A percentile compares a stretch with the other conserved stretches of the same genome.
Conservation (phyloP, 2,797 vertebrate species). For the Gastrophryne carolinensis region DNA sequence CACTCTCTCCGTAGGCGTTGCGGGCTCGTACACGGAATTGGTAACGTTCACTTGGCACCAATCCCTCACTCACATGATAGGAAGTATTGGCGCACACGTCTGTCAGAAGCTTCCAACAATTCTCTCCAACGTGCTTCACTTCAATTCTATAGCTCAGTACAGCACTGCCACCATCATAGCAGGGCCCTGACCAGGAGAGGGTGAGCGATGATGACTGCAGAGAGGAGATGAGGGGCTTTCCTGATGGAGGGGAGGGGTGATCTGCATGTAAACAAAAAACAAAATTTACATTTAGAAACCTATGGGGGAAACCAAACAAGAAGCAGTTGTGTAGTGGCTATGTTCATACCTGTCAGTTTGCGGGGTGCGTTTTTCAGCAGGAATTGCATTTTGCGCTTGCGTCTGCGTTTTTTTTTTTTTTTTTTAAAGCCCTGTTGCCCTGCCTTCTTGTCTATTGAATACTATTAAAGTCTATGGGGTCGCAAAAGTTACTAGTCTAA, state of each 20-base stretch:
- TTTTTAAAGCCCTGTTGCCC: too few species aligned
- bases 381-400: too few species aligned
- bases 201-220: slow-evolving; percentile 63
- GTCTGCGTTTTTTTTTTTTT: too few species aligned
- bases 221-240: slow-evolving; percentile 66
- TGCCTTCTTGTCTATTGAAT: too few species aligned
- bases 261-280: slow-evolving; percentile 59
- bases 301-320: too few species aligned
- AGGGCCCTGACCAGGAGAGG: slow-evolving; percentile 79
- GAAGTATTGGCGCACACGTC: slow-evolving; percentile 71
- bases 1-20: slow-evolving; percentile 71
- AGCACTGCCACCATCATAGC: slow-evolving; percentile 77
- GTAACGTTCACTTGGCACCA: slow-evolving; percentile 65
- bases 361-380: too few species aligned
- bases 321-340: too few species aligned
- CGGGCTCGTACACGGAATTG: slow-evolving; percentile 72
- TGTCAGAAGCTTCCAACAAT: slow-evolving; percentile 67
- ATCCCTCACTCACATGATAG: slow-evolving; percentile 63
- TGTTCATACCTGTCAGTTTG: too few species aligned
- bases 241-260: slow-evolving; percentile 71
- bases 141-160: slow-evolving; percentile 74
- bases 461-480: too few species aligned
- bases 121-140: slow-evolving; percentile 56
- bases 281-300: too few species aligned
- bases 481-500: too few species aligned